phyloP scores from a whole-genome alignment of 2,888 invertebrate species.

The Torymus tubicola region DNA sequence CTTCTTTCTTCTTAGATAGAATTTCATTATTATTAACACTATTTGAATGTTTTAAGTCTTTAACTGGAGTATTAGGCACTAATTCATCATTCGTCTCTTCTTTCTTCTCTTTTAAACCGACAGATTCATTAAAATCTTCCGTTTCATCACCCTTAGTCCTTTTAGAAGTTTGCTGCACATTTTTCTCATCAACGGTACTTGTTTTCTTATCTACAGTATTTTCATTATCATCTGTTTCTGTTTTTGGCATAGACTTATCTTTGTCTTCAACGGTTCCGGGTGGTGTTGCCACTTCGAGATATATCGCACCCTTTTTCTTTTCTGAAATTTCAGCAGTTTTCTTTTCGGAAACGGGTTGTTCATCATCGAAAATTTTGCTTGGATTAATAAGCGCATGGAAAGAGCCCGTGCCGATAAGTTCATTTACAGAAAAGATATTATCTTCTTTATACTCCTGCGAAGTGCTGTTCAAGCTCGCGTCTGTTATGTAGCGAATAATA shows the following conservation, averaged over 20 bases:
- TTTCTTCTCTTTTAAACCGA: not conserved
- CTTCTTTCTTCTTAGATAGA: constrained; percentile 14
- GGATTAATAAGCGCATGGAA: constrained; percentile 17
- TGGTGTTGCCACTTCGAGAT: constrained; percentile 39
- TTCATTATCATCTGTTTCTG: constrained; percentile 27
- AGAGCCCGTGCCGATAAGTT: constrained; percentile 26
- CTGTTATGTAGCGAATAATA: constrained; percentile 40
- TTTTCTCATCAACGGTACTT: constrained; percentile 17
- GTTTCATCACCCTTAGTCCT: constrained; percentile 44
- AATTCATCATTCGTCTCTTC: constrained; percentile 39
- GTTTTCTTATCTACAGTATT: constrained; percentile 30
- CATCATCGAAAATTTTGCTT: constrained; percentile 35
- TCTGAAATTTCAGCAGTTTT: constrained; percentile 34
- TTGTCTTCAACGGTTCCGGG: constrained; percentile 25
- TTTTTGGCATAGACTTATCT: not conserved
- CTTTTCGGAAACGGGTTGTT: constrained; percentile 11
- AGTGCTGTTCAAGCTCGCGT: constrained; percentile 14
- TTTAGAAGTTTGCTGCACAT: constrained; percentile 22
- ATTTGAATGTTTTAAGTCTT: constrained; percentile 42
- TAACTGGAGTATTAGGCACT: constrained; percentile 50
- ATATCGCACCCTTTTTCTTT: constrained; percentile 43
- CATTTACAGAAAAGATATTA: constrained; percentile 46
- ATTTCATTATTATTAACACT: constrained; percentile 28
- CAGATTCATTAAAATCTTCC: constrained; percentile 30
- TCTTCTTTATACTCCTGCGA: constrained; percentile 16